Percentiles rank a stretch among this genome's conserved stretches.
Conservation (phyloP, 2,113 vertebrate genomes). For the Phycodurus eques region DNA sequence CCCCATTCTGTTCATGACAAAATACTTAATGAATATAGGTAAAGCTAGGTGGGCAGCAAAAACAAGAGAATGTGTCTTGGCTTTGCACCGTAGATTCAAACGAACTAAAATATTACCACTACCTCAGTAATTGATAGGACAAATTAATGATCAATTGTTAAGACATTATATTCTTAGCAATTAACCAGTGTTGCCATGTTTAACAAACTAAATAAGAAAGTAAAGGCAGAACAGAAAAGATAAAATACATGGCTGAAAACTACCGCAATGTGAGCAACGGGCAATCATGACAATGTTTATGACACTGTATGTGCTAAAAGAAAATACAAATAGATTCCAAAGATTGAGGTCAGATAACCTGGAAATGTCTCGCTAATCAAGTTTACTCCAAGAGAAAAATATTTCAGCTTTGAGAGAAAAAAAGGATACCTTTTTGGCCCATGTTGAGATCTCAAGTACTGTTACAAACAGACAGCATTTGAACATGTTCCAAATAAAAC, state of each 20-base stretch:
- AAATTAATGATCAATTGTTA: too few species aligned
- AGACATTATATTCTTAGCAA: background rate
- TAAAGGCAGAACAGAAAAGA: background rate
- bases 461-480: background rate
- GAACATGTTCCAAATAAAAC: background rate
- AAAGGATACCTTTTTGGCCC: background rate
- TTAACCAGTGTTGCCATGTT: background rate
- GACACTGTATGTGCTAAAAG: too few species aligned
- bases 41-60: background rate
- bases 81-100: background rate
- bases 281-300: too few species aligned
- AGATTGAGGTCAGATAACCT: too few species aligned
- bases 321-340: too few species aligned
- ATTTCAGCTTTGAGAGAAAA: background rate
- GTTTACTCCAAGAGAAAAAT: background rate
- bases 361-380: too few species aligned
- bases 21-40: background rate
- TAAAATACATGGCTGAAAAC: background rate
- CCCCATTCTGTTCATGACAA: conserved; percentile 85
- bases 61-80: background rate
- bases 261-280: background rate
- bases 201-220: too few species aligned
- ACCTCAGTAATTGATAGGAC: background rate
- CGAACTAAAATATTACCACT: background rate
- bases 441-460: background rate